phyloP scores from a whole-genome alignment of 2,113 vertebrate genomes.

The Marcusenius ussheri region DNA sequence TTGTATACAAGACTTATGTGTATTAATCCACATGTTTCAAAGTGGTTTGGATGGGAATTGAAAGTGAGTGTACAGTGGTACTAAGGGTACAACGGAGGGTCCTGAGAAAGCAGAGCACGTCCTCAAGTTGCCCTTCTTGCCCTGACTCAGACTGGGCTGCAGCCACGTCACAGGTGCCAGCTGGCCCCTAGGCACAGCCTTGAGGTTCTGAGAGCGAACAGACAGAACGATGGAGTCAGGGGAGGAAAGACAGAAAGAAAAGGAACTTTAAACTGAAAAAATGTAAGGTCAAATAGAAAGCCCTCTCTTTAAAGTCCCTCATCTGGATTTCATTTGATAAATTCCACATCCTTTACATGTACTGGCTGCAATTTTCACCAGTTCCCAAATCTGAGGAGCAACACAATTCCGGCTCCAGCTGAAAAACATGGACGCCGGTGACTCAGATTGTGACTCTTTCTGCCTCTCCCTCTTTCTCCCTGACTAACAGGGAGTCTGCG shows the following conservation, averaged over 20 bases:
- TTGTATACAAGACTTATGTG: neutral
- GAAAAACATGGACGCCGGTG: constrained; percentile 25
- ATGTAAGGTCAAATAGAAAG: constrained; percentile 52
- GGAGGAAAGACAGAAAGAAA: constrained; percentile 27
- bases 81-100: neutral
- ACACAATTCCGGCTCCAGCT: constrained; percentile 23
- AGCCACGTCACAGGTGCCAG: neutral
- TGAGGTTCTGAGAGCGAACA: constrained; percentile 26
- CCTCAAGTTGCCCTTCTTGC: neutral
- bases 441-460: neutral
- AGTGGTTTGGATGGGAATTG: neutral
- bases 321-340: constrained; percentile 66
- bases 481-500: constrained; percentile 21
- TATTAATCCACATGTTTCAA: neutral
- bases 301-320: constrained; percentile 54
- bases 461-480: neutral
- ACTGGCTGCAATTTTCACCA: constrained; percentile 52
- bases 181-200: neutral
- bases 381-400: constrained; percentile 44
- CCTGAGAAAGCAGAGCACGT: neutral
- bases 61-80: neutral
- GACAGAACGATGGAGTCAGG: constrained; percentile 29
- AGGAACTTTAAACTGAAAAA: constrained; percentile 44
- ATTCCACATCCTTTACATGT: constrained; percentile 64
- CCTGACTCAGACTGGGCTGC: neutral